Evolutionary conservation across 2,113 vertebrate genomes (phyloP).

Genomic region (Grus americana): DNA sequence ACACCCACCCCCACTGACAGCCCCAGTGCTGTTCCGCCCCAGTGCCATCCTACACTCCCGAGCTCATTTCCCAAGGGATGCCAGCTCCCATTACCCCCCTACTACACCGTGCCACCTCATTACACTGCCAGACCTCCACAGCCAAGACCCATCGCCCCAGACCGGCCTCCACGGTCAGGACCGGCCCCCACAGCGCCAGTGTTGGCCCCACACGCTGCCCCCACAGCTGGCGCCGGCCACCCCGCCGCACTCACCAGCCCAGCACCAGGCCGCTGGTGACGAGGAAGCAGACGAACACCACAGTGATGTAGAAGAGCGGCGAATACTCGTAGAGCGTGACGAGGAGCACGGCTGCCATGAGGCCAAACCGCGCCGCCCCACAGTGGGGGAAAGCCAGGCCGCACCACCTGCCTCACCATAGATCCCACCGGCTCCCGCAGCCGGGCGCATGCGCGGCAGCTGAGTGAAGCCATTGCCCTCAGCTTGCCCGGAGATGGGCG

Average conservation of each 20-base stretch:
- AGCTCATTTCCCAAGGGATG: not conserved
- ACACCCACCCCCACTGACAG: not conserved
- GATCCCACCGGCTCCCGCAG: not conserved
- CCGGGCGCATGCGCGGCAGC: not conserved
- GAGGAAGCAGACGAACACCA: conserved; percentile 90
- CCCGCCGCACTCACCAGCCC: conserved; percentile 85
- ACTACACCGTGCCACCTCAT: not conserved
- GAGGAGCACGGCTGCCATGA: conserved; percentile 86
- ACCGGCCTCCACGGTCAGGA: not conserved
- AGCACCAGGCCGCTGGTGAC: conserved; percentile 92
- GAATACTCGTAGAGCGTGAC: conserved; percentile 91
- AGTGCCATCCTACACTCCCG: not conserved
- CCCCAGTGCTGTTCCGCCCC: too few relatives aligned
- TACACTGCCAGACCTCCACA: not conserved
- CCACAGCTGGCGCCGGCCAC: too few relatives aligned
- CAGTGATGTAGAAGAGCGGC: conserved; percentile 87
- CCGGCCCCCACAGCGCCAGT: too few relatives aligned
- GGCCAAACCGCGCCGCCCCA: not conserved
- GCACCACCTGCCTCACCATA: not conserved
- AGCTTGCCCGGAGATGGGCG: not conserved
- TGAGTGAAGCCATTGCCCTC: not conserved
- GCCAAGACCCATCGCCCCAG: not conserved
- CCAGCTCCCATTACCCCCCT: not conserved
- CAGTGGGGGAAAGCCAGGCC: conserved; percentile 35
- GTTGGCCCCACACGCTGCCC: not conserved